A percentile compares a stretch with the other conserved stretches of the same genome.
Conservation (phyloP, 2,797 vertebrate genomes). For the Halcyon chelicuti region DNA sequence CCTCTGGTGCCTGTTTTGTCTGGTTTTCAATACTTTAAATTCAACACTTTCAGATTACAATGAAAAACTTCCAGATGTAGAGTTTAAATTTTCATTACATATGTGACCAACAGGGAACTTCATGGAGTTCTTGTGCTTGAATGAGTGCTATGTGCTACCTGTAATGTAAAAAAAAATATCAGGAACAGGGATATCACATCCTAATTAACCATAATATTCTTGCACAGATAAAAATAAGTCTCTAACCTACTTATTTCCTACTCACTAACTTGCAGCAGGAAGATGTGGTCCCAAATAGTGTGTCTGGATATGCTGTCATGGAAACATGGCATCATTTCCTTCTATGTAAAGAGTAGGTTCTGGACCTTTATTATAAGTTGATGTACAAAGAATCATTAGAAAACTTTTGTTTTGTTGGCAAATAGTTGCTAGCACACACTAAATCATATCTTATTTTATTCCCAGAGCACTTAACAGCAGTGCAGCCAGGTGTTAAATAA, state of each 20-base stretch:
- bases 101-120: background rate
- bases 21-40: background rate
- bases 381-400: background rate
- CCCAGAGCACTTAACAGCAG: background rate
- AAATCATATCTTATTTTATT: slow-evolving; percentile 24
- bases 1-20: background rate
- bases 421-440: background rate
- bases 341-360: background rate
- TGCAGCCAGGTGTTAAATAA: slow-evolving; percentile 17
- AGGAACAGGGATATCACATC: background rate
- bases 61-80: background rate
- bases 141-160: background rate
- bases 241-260: background rate
- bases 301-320: background rate
- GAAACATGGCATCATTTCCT: background rate
- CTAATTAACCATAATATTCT: background rate
- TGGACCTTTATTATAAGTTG: background rate
- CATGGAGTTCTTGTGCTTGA: background rate
- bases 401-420: background rate
- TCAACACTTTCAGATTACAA: background rate
- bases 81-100: background rate
- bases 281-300: background rate
- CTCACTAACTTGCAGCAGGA: background rate
- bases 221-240: background rate
- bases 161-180: background rate